A percentile compares a stretch with the other conserved stretches of the same genome.
Evolutionary conservation across 2,113 vertebrate species (phyloP).

Genomic region (Leptobrachium leishanense): DNA sequence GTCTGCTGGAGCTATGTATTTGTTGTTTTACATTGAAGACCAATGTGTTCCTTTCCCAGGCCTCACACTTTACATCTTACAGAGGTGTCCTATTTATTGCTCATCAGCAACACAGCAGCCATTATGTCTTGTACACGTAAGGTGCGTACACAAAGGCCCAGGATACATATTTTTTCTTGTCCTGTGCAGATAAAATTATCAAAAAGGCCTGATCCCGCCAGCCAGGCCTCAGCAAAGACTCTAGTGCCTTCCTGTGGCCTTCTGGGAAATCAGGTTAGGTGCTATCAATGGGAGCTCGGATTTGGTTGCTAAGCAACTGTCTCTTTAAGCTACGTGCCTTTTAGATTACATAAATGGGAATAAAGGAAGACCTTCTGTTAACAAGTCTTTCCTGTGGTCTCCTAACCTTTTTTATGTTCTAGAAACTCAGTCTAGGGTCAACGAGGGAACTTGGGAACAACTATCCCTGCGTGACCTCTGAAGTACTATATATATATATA

Average conservation of each 20-base stretch:
- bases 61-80: no score
- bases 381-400: slow-evolving; percentile 18
- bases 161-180: not conserved
- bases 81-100: no score
- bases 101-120: no score
- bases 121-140: no score
- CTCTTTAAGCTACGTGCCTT: slow-evolving; percentile 51
- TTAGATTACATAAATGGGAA: slow-evolving; percentile 49
- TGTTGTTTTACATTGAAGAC: no score
- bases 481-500: not conserved
- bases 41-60: no score
- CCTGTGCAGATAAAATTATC: not conserved
- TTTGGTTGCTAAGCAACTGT: slow-evolving; percentile 59
- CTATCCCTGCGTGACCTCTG: not conserved
- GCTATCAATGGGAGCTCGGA: not conserved
- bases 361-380: slow-evolving; percentile 36
- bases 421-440: not conserved
- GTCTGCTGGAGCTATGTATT: no score
- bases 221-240: slow-evolving; percentile 1
- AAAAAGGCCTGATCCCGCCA: not conserved
- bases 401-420: slow-evolving; percentile 11
- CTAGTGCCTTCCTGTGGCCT: slow-evolving; percentile 13
- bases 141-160: no score
- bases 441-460: not conserved
- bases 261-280: slow-evolving; percentile 46